Evolutionary conservation across 2,888 invertebrate genomes (phyloP).

Genomic region (Sycophila texana): DNA sequence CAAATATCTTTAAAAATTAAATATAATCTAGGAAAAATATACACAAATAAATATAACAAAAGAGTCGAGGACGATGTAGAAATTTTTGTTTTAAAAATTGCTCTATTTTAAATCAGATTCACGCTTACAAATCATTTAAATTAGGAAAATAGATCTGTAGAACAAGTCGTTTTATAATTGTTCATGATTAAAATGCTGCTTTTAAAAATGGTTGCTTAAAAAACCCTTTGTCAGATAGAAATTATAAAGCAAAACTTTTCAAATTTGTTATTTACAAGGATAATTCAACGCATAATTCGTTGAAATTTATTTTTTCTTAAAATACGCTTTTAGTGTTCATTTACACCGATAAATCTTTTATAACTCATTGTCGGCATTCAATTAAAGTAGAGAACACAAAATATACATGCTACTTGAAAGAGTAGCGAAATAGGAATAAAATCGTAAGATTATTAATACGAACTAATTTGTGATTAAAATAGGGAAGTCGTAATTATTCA

Average conservation of each 20-base stretch:
- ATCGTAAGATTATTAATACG: not conserved
- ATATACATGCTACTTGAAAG: not conserved
- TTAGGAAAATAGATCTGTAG: slow-evolving; percentile 26
- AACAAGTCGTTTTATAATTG: slow-evolving; percentile 22
- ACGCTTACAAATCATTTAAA: slow-evolving; percentile 22
- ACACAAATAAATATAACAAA: slow-evolving; percentile 3
- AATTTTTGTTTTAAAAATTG: slow-evolving; percentile 24
- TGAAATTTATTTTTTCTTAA: slow-evolving; percentile 28
- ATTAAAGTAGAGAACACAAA: slow-evolving; percentile 22
- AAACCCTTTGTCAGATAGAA: slow-evolving; percentile 7
- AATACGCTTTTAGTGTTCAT: slow-evolving; percentile 37
- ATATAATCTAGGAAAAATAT: too few species aligned
- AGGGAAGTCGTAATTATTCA: not conserved
- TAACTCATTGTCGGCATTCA: too few species aligned
- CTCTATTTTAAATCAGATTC: slow-evolving; percentile 24
- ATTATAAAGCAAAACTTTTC: slow-evolving; percentile 24
- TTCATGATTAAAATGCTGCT: slow-evolving; percentile 22
- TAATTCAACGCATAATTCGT: slow-evolving; percentile 10
- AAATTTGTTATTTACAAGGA: slow-evolving; percentile 27
- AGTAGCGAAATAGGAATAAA: slow-evolving; percentile 13
- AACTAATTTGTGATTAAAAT: slow-evolving; percentile 16
- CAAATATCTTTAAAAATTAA: too few species aligned
- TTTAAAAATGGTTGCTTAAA: not conserved
- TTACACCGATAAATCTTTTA: slow-evolving; percentile 25
- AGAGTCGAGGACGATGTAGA: not conserved